These are phyloP conservation scores for Tiliqua scincoides DNA, from an alignment of 2,113 vertebrate species.

Conservation along the genomic window DNA sequence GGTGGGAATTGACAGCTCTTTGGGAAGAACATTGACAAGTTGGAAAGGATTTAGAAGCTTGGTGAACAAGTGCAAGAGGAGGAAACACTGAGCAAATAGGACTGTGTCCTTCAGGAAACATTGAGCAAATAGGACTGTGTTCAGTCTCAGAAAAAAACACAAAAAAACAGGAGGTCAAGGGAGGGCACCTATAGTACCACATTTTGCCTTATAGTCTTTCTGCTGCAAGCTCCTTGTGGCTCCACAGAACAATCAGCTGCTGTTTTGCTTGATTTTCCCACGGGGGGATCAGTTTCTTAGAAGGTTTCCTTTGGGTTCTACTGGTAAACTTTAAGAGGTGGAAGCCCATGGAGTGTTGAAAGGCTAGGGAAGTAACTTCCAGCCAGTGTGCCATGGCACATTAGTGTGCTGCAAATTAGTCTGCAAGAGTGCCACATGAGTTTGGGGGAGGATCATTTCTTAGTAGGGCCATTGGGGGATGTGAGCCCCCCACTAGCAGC, in stretches of 20 bases:
- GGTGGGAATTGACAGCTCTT: neutral
- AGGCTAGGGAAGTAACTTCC: too few relatives aligned
- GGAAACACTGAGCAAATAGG: neutral
- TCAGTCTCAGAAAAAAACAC: too few relatives aligned
- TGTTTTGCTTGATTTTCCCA: neutral
- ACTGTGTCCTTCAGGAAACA: neutral
- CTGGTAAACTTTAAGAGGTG: neutral
- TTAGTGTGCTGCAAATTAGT: too few relatives aligned
- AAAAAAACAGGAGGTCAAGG: neutral
- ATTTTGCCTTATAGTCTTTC: neutral
- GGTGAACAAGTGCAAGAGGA: neutral
- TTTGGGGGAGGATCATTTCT: too few relatives aligned
- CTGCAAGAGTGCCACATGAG: too few relatives aligned
- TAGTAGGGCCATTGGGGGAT: too few relatives aligned
- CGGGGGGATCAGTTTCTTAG: neutral
- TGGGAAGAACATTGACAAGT: constrained; percentile 18
- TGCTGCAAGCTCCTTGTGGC: neutral
- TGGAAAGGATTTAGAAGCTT: neutral
- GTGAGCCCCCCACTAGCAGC: too few relatives aligned
- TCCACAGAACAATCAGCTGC: too few relatives aligned
- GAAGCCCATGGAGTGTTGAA: neutral
- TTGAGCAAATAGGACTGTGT: neutral
- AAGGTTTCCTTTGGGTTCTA: neutral
- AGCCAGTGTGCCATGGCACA: too few relatives aligned
- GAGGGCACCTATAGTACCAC: neutral